Evolutionary conservation across 2,888 invertebrate species (phyloP).

Genomic region (Drosophila rubida): DNA sequence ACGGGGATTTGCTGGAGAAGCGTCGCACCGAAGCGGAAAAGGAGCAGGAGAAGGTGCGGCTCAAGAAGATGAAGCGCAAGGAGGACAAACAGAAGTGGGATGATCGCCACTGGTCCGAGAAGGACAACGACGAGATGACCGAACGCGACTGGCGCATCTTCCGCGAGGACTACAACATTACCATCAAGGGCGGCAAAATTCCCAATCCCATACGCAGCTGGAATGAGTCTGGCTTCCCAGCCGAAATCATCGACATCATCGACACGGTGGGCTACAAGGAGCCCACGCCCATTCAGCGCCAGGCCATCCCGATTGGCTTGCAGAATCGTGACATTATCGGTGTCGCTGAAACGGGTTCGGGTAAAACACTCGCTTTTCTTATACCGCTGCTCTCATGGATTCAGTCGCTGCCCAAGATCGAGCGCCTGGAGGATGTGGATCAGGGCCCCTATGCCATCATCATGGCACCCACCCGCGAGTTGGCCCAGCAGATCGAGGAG

Average conservation of each 20-base stretch:
- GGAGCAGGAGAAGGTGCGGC: slow-evolving; percentile 96
- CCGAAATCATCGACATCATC: slow-evolving; percentile 96
- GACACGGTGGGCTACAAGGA: slow-evolving; percentile 98
- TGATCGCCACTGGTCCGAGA: slow-evolving; percentile 99
- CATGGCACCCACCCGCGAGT: slow-evolving; percentile 99
- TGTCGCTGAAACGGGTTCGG: slow-evolving; percentile 99
- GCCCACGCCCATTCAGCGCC: slow-evolving; percentile 99
- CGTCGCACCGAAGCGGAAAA: slow-evolving; percentile 98
- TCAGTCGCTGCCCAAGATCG: slow-evolving; percentile 97
- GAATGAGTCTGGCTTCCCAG: slow-evolving; percentile 96
- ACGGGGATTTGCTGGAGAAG: slow-evolving; percentile 97
- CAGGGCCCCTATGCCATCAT: slow-evolving; percentile 99
- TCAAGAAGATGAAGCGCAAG: slow-evolving; percentile 96
- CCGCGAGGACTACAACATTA: slow-evolving; percentile 99
- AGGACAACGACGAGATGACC: slow-evolving; percentile 97
- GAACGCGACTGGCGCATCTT: slow-evolving; percentile 99
- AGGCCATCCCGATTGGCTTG: slow-evolving; percentile 99
- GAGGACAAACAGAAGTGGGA: slow-evolving; percentile 99
- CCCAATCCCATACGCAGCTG: slow-evolving; percentile 98
- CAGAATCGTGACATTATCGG: slow-evolving; percentile 99
- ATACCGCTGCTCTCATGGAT: slow-evolving; percentile 99
- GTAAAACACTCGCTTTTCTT: slow-evolving; percentile 99
- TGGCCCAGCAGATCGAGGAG: slow-evolving; percentile 99
- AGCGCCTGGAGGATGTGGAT: slow-evolving; percentile 94
- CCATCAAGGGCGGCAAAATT: slow-evolving; percentile 98